phyloP scores from a whole-genome alignment of 1,140 invertebrate species.

The Neodiprion fabricii region DNA sequence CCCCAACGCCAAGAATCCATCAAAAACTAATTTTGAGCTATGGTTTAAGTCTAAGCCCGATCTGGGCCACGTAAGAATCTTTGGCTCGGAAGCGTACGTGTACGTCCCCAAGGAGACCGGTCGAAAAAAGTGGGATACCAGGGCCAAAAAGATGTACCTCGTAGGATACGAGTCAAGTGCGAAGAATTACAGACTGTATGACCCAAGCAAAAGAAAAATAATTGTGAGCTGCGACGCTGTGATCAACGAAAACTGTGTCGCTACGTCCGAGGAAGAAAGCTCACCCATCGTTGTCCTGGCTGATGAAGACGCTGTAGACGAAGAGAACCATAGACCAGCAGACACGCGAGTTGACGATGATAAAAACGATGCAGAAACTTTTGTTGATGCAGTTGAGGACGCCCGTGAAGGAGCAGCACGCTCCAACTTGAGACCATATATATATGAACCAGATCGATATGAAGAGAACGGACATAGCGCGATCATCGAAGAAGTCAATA shows the following conservation, averaged over 20 bases:
- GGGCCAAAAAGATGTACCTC: conserved; percentile 16
- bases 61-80: conserved; percentile 23
- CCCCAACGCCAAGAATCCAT: conserved; percentile 10
- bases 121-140: conserved; percentile 22
- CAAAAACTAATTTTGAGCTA: conserved; percentile 20
- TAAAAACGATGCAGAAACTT: neutral
- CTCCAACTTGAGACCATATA: neutral
- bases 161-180: conserved; percentile 18
- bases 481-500: conserved; percentile 18
- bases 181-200: conserved; percentile 22
- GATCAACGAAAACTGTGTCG: conserved; percentile 14
- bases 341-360: neutral
- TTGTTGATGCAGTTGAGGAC: conserved; percentile 22
- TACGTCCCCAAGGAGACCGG: conserved; percentile 20
- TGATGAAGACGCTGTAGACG: conserved; percentile 9
- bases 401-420: conserved; percentile 14
- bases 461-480: conserved; percentile 24
- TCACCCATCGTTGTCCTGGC: neutral
- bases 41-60: conserved; percentile 25
- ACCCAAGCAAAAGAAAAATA: conserved; percentile 11
- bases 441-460: neutral
- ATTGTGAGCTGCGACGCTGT: conserved; percentile 22
- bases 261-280: neutral
- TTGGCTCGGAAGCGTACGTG: conserved; percentile 21
- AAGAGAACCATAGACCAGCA: conserved; percentile 10